These are phyloP conservation scores for Florisuga fusca DNA, from an alignment of 2,797 vertebrate genomes.

Conservation along the genomic window DNA sequence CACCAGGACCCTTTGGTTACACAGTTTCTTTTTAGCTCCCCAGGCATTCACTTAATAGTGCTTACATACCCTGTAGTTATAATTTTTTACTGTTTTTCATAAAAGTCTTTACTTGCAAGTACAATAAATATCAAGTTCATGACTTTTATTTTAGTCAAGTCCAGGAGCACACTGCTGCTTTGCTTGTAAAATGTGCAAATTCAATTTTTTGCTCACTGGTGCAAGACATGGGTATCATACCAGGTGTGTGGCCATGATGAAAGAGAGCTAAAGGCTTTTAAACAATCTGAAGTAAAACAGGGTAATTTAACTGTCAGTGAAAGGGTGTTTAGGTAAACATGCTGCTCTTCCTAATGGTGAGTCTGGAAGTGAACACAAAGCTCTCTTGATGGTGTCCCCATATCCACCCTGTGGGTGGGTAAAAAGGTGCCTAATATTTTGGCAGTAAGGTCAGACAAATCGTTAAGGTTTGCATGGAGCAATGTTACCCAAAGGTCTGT, in stretches of 20 bases:
- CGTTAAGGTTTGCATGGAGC: background rate
- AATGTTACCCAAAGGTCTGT: background rate
- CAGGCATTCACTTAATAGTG: background rate
- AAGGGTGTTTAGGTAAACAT: background rate
- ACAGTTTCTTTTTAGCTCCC: background rate
- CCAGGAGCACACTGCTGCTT: background rate
- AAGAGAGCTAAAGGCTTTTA: background rate
- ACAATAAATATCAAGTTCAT: background rate
- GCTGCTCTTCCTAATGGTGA: background rate
- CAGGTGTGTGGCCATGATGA: background rate
- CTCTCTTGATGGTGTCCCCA: background rate
- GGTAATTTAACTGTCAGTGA: background rate
- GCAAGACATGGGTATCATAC: rapidly evolving
- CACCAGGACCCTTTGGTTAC: background rate
- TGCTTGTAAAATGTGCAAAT: background rate
- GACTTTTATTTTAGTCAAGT: background rate
- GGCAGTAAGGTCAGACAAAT: rapidly evolving
- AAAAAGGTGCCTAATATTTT: background rate
- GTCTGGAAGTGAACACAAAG: background rate
- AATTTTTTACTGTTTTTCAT: background rate
- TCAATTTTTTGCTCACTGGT: background rate
- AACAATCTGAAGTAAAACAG: background rate
- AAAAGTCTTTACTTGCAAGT: background rate
- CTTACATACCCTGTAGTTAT: background rate
- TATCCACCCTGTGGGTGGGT: too few relatives aligned